Evolutionary conservation across 2,113 vertebrate species (phyloP), one percentile per base, ranked within the genome.

Genomic region (Carassius auratus): DNA sequence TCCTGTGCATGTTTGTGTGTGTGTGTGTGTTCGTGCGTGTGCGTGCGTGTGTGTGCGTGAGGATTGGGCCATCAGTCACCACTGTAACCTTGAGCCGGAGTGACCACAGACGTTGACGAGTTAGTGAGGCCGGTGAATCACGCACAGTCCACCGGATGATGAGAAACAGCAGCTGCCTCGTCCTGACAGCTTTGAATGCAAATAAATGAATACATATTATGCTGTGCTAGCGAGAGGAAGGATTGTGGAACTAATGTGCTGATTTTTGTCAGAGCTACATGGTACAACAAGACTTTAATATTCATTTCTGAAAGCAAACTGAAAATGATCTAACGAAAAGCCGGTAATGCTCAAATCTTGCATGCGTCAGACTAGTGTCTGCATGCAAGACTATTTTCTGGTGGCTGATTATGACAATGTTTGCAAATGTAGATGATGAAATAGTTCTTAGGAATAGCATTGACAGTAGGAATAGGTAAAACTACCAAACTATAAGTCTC

Each of bases 61-160:
- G 38, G 5, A 85, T 52, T 83, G 69, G 19, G 26, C 73, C 82
- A 84, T 86, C 85, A 57, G n/a, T 88, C 86, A 86, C 33, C n/a
- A 71, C 75, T 21, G 36, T 87, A 80, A 87, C 87, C 83, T 88
- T 85, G 83, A 76, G 85, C 85, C 68, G 12, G 87, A 88, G 75
- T 85, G 83, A 85, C 85, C 84, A 84, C 69, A 50, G 85, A 75
- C 75, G 21, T 68, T 86, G 66, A 88, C 21, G 52, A 86, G 85
- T 61, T 62, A 76, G 23, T 59, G 80, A 38, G 15, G 75, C 83
- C 83, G 74, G 87, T 85, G 82, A 83, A 59, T 88, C 74, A 88
- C 17, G 10, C 36, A 77, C 15, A 75, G 19, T 69, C 30, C 48
- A 52, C 5, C 9, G 48, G 68, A 38, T 84, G 82, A 76, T 83